These are phyloP conservation scores for Nomada fabriciana DNA, from an alignment of 2,888 invertebrate species.

Conservation along the genomic window DNA sequence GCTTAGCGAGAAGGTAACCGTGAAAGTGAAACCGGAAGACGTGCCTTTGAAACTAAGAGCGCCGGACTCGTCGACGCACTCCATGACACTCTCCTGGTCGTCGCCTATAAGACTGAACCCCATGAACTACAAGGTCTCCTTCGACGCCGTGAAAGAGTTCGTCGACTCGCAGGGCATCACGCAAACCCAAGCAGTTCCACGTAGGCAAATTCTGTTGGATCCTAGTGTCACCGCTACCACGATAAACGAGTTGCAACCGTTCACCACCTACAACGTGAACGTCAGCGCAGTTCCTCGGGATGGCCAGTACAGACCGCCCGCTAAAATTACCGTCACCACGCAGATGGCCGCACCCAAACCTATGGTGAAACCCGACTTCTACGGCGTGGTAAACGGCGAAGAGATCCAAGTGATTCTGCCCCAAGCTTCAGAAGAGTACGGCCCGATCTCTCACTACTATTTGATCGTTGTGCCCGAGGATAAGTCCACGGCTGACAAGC, in stretches of 20 bases:
- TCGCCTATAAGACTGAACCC: slow-evolving; percentile 95
- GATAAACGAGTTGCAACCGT: slow-evolving; percentile 95
- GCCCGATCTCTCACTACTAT: slow-evolving; percentile 98
- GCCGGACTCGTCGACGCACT: slow-evolving; percentile 96
- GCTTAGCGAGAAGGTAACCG: slow-evolving; percentile 94
- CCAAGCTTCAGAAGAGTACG: slow-evolving; percentile 98
- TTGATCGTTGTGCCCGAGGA: slow-evolving; percentile 98
- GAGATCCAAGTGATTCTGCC: slow-evolving; percentile 96
- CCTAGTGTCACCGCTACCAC: slow-evolving; percentile 90
- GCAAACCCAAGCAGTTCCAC: slow-evolving; percentile 92
- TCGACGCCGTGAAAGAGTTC: slow-evolving; percentile 96
- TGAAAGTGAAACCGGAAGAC: slow-evolving; percentile 96
- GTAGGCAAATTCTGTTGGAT: slow-evolving; percentile 90
- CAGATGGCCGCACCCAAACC: slow-evolving; percentile 98
- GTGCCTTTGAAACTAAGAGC: slow-evolving; percentile 95
- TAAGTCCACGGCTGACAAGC: slow-evolving; percentile 90
- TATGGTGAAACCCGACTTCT: slow-evolving; percentile 97
- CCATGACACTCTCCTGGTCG: slow-evolving; percentile 96
- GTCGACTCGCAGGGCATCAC: slow-evolving; percentile 97
- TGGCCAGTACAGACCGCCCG: slow-evolving; percentile 93
- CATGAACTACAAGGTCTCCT: slow-evolving; percentile 94
- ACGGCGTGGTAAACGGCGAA: slow-evolving; percentile 94
- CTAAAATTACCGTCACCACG: slow-evolving; percentile 96
- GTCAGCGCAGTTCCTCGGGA: slow-evolving; percentile 95
- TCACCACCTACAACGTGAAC: slow-evolving; percentile 97